Conservation (phyloP, 2,888 invertebrate genomes). For the Pseudolycoriella hygida region DNA sequence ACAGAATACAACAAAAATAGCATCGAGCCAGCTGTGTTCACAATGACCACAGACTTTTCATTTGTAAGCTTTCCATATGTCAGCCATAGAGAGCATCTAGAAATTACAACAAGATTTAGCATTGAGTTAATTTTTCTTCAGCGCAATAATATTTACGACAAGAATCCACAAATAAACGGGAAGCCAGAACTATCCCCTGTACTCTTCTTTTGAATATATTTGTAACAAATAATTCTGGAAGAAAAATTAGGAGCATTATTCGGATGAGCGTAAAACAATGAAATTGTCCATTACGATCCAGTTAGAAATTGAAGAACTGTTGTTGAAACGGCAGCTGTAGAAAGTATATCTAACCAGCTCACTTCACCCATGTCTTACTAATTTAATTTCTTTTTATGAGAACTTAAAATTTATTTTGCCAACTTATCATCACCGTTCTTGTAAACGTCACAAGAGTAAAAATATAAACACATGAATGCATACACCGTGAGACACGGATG, state of each 20-base stretch:
- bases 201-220: constrained; percentile 52
- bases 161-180: constrained; percentile 58
- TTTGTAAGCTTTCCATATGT: constrained; percentile 57
- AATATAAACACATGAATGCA: too few species aligned
- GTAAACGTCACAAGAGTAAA: too few species aligned
- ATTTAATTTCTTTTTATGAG: too few species aligned
- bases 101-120: constrained; percentile 15
- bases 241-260: constrained; percentile 10
- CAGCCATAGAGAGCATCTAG: constrained; percentile 60
- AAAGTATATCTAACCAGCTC: constrained; percentile 7
- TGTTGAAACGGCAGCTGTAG: constrained; percentile 45
- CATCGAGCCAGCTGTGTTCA: constrained; percentile 55
- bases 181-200: constrained; percentile 60
- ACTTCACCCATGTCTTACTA: not conserved
- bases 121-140: not conserved
- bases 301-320: constrained; percentile 72
- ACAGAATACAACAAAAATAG: constrained; percentile 52
- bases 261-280: constrained; percentile 7
- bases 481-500: too few species aligned
- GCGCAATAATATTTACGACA: constrained; percentile 41
- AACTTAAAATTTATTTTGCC: too few species aligned
- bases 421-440: too few species aligned
- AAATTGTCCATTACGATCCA: constrained; percentile 50
- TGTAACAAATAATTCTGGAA: constrained; percentile 57
- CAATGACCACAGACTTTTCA: constrained; percentile 52